Evolutionary conservation across 2,113 vertebrate genomes (phyloP), one percentile per base, ranked within the genome.

Genomic region (Ancistrus triradiatus): DNA sequence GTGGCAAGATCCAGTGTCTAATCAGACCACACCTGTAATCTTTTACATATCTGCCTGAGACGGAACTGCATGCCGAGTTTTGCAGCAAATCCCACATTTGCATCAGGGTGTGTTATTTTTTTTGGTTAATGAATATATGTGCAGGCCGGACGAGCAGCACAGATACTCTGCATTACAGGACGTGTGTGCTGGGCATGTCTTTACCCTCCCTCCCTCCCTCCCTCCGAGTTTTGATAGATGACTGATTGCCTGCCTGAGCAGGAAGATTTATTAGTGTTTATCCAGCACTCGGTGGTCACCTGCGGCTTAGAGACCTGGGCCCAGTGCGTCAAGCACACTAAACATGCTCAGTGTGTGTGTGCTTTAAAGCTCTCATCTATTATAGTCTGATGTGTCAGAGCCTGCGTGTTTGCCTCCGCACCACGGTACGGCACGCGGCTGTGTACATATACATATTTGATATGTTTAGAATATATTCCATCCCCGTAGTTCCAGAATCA

Each of bases 221-320:
- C 8, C 79, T 63, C 62, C 11, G 51, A 78, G 64, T 63, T 59
- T 66, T 74, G 69, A 1, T 79, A 75, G 73, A 22, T 10, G 74
- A 75, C 77, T 76, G 69, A 83, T 83, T 77, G 73, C 81, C 77
- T 47, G 72, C 44, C 57, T 49, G 61, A 48, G 55, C 72, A 77
- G 72, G 72, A 79, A 79, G 74, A 79, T 77, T 79, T 73, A 79
- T 79, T 77, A 77, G 72, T 77, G 77, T 79, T 79, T 77, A 79
- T 77, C 74, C 77, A 70, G 72, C 57, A 57, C 69, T 74, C 60
- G 63, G 69, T 74, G 77, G 74, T 78, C 77, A 78, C 77, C 77
- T 78, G 77, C 70, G 71, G 77, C 72, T 73, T 68, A 66, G 67
- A 66, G 75, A 72, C 50, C 68, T 57, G 65, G 56, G 22, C 37